phyloP scores from a whole-genome alignment of 2,113 vertebrate species.

The Cardinalis cardinalis region DNA sequence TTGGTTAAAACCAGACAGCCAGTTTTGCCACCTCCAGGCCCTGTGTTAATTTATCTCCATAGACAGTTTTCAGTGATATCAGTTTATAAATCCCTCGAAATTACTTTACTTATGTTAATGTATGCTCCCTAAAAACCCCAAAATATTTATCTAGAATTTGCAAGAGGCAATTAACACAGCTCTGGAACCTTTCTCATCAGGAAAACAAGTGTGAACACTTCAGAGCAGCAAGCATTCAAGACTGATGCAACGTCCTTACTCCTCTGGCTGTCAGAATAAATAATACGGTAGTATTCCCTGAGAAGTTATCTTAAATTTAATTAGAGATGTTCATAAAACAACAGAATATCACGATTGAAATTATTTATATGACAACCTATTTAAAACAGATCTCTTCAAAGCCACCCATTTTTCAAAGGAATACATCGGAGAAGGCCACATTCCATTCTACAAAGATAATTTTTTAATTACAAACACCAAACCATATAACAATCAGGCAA shows the following conservation, averaged over 20 bases:
- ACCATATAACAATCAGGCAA: background rate
- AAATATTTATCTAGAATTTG: conserved; percentile 44
- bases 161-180: conserved; percentile 75
- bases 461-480: background rate
- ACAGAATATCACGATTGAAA: conserved; percentile 55
- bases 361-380: conserved; percentile 46
- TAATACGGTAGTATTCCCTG: background rate
- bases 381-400: conserved; percentile 56
- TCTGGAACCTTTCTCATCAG: conserved; percentile 55
- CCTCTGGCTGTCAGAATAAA: conserved; percentile 29
- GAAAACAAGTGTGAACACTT: background rate
- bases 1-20: conserved; percentile 57
- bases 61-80: conserved; percentile 1
- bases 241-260: background rate
- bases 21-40: conserved; percentile 47
- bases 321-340: conserved; percentile 50
- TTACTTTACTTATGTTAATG: background rate
- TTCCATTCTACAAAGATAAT: background rate
- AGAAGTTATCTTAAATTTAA: conserved; percentile 51
- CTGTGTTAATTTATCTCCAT: background rate
- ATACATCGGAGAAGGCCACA: conserved; percentile 23
- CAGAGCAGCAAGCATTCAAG: background rate
- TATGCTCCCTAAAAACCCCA: background rate
- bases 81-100: conserved; percentile 1
- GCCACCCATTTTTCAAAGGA: conserved; percentile 51